These are phyloP conservation scores for Machaerirhynchus nigripectus DNA, from an alignment of 2,113 vertebrate genomes.

Conservation along the genomic window DNA sequence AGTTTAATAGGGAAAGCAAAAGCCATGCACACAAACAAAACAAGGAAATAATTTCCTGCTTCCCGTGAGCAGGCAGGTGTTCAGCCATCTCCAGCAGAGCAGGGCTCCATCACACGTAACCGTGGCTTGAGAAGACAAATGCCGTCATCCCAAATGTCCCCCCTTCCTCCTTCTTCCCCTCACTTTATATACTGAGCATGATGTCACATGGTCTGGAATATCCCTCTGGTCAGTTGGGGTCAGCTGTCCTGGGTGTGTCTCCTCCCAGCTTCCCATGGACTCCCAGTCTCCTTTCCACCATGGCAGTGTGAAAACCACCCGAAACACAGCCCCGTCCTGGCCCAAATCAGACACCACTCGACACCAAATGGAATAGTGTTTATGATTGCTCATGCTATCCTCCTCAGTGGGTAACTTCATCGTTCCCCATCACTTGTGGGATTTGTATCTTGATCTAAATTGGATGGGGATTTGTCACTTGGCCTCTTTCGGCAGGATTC, in stretches of 20 bases:
- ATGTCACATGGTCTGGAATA: neutral
- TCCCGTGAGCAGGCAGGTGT: neutral
- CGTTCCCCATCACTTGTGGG: neutral
- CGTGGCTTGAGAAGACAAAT: neutral
- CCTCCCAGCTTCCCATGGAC: neutral
- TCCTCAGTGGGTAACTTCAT: neutral
- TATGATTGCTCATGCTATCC: neutral
- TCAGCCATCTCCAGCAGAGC: neutral
- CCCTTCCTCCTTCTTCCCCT: neutral
- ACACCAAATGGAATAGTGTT: neutral
- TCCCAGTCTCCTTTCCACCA: neutral
- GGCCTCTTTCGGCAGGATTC: neutral
- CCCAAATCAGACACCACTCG: neutral
- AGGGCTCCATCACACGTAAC: fast-evolving
- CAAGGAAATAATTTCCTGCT: neutral
- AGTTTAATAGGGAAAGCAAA: neutral
- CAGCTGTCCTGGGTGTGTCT: neutral
- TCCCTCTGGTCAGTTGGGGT: neutral
- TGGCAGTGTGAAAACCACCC: neutral
- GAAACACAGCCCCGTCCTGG: neutral
- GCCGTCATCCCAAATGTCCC: neutral
- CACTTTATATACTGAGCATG: neutral
- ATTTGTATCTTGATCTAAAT: neutral
- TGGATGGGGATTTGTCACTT: neutral
- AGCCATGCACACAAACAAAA: neutral